Conservation (phyloP, 2,113 vertebrate species). For the Scartelaos histophorus region DNA sequence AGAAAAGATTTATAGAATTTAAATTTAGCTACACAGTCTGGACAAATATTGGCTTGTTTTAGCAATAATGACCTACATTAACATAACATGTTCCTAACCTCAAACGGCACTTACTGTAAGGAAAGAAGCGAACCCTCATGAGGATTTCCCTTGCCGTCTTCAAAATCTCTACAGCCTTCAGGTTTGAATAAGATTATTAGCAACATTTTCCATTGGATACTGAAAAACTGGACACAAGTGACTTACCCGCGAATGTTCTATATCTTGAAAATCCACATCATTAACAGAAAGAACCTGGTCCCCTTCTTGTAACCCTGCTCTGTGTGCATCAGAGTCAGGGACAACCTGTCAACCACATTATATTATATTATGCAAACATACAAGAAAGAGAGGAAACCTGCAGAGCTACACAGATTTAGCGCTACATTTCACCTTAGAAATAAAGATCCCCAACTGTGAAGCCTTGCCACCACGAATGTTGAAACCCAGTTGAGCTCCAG, state of each 20-base stretch:
- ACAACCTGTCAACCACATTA: constrained; percentile 82
- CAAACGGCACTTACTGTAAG: constrained; percentile 87
- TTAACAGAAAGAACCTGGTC: constrained; percentile 98
- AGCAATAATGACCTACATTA: background rate
- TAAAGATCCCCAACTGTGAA: constrained; percentile 96
- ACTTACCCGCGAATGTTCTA: constrained; percentile 93
- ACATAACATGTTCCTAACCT: background rate
- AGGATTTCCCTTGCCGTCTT: constrained; percentile 95
- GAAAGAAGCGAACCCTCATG: constrained; percentile 97
- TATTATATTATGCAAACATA: background rate
- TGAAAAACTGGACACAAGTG: too few relatives aligned
- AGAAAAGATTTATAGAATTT: background rate
- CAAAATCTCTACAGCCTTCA: constrained; percentile 95
- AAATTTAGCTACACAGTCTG: background rate
- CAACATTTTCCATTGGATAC: background rate
- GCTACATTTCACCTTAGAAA: constrained; percentile 86
- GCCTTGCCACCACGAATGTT: constrained; percentile 98
- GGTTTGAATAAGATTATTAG: background rate
- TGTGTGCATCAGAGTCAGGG: constrained; percentile 92
- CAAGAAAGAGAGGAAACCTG: background rate
- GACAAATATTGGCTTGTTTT: background rate
- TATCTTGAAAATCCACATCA: constrained; percentile 98
- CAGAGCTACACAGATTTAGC: background rate
- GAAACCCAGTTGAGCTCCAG: constrained; percentile 95
- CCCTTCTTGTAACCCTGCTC: constrained; percentile 94